Percentiles rank a stretch among this genome's conserved stretches.
Evolutionary conservation across 2,888 invertebrate genomes (phyloP).

Genomic region (Hirtodrosophila alboralis): DNA sequence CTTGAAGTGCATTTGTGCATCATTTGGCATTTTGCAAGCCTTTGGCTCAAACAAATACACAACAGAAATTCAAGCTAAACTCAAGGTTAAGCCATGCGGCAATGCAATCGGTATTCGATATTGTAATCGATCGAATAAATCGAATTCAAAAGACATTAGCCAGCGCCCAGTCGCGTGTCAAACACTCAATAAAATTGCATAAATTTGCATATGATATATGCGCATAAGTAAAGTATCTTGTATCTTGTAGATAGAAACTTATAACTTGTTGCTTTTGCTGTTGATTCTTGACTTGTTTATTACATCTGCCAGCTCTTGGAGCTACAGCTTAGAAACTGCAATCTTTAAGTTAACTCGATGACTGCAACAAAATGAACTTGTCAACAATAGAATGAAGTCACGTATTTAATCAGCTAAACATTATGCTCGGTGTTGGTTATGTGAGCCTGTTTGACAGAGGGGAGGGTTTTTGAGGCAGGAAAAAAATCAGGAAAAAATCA

Average conservation of each 20-base stretch:
- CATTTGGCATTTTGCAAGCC: slow-evolving; percentile 1
- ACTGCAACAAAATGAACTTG: slow-evolving; percentile 60
- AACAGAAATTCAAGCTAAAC: not conserved
- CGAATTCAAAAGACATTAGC: slow-evolving; percentile 13
- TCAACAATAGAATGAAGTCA: slow-evolving; percentile 81
- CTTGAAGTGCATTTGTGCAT: slow-evolving; percentile 10
- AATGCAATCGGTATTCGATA: slow-evolving; percentile 3
- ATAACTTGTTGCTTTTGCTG: slow-evolving; percentile 7
- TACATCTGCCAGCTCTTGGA: not conserved
- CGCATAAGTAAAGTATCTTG: slow-evolving; percentile 54
- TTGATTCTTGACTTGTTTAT: slow-evolving; percentile 42
- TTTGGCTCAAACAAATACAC: not conserved
- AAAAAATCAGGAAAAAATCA: slow-evolving; percentile 3
- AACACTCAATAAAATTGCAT: slow-evolving; percentile 35
- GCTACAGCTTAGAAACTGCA: slow-evolving; percentile 6
- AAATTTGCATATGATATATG: slow-evolving; percentile 52
- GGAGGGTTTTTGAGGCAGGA: no score
- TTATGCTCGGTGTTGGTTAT: slow-evolving; percentile 62
- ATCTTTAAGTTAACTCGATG: slow-evolving; percentile 31
- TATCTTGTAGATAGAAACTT: slow-evolving; percentile 15
- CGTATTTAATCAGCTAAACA: slow-evolving; percentile 83
- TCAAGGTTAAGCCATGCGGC: slow-evolving; percentile 22
- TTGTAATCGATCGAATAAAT: slow-evolving; percentile 39
- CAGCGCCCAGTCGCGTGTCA: slow-evolving; percentile 31
- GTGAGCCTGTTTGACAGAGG: slow-evolving; percentile 56